phyloP scores from a whole-genome alignment of 2,113 vertebrate genomes.

The Archilochus colubris region DNA sequence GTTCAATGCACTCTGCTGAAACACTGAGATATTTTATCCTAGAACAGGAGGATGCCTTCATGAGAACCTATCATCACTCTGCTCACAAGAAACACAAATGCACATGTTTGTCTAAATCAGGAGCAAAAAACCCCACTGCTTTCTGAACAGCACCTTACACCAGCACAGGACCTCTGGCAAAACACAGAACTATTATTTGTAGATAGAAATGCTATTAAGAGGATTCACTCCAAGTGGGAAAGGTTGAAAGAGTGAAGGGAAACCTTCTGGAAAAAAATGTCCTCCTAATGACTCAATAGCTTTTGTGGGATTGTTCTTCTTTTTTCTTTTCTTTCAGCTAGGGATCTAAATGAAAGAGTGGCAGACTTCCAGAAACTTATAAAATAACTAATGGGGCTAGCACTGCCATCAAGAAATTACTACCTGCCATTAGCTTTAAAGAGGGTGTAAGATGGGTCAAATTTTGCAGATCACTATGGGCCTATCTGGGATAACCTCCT shows the following conservation, averaged over 20 bases:
- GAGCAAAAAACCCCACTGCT: neutral
- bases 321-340: neutral
- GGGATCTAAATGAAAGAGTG: constrained; percentile 31
- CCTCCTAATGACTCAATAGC: constrained; percentile 13
- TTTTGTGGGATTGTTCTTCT: neutral
- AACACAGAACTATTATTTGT: neutral
- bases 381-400: constrained; percentile 3
- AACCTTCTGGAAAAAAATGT: neutral
- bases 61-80: neutral
- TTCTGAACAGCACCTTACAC: neutral
- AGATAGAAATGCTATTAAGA: neutral
- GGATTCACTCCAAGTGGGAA: neutral
- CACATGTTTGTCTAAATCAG: neutral
- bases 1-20: neutral
- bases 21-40: neutral
- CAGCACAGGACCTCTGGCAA: neutral
- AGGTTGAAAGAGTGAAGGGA: neutral
- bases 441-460: neutral
- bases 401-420: constrained; percentile 39
- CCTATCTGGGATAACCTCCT: neutral
- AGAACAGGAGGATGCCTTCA: neutral
- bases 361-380: constrained; percentile 55
- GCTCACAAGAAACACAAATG: neutral
- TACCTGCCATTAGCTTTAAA: constrained; percentile 1
- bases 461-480: neutral